Conservation (phyloP, 2,888 invertebrate genomes). For the Geophilus truncorum region DNA sequence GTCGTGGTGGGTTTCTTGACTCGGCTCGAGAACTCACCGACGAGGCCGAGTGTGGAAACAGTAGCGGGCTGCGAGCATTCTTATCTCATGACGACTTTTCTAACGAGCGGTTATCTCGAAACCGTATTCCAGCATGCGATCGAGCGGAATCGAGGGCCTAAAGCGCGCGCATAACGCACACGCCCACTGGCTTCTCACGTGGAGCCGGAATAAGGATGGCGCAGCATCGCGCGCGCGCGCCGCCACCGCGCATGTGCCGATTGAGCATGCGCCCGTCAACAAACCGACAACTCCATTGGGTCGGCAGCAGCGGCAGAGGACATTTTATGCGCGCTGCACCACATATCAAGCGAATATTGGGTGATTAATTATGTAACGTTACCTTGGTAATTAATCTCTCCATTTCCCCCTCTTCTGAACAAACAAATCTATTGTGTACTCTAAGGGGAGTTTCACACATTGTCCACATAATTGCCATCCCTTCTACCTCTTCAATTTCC, state of each 20-base stretch:
- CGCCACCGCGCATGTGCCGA: background rate
- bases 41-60: background rate
- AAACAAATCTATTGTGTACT: constrained; percentile 3
- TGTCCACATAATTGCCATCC: constrained; percentile 17
- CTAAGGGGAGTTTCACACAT: background rate
- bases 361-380: background rate
- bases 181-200: constrained; percentile 20
- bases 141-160: background rate
- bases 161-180: constrained; percentile 22
- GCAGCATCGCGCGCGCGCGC: background rate
- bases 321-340: background rate
- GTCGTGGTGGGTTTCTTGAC: background rate
- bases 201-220: constrained; percentile 6
- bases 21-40: background rate
- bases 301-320: no score
- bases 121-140: no score
- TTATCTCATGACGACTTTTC: background rate
- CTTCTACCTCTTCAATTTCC: background rate
- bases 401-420: background rate
- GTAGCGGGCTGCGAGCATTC: background rate
- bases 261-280: constrained; percentile 7
- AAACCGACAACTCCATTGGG: constrained; percentile 13
- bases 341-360: background rate
- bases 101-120: no score
- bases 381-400: background rate